Percentiles rank a stretch among this genome's conserved stretches.
phyloP scores from a whole-genome alignment of 2,113 vertebrate genomes.

The Emydocephalus ijimae region DNA sequence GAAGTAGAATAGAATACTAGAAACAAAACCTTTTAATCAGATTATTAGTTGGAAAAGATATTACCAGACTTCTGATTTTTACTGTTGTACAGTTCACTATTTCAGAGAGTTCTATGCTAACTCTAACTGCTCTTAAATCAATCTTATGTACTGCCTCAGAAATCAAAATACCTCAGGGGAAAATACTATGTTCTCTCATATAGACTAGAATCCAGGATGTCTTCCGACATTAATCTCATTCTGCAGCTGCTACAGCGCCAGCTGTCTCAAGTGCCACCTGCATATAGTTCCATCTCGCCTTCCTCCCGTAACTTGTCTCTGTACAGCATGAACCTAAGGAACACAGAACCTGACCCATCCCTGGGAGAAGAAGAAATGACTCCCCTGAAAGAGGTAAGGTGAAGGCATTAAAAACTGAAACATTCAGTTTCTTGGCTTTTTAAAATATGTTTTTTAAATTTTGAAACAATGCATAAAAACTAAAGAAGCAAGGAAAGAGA shows the following conservation, averaged over 20 bases:
- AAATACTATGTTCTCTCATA: constrained; percentile 29
- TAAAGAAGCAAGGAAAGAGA: not conserved
- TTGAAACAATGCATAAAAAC: not conserved
- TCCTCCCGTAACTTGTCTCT: constrained; percentile 69
- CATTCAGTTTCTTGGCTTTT: not conserved
- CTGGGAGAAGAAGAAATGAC: constrained; percentile 53
- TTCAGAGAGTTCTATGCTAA: not conserved
- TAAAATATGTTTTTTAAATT: not conserved
- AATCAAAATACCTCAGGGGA: not conserved
- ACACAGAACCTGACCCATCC: constrained; percentile 54
- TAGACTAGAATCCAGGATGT: constrained; percentile 92
- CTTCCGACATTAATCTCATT: constrained; percentile 87
- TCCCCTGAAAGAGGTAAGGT: constrained; percentile 70
- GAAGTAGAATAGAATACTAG: not conserved
- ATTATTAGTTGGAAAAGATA: not conserved
- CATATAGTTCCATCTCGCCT: constrained; percentile 80
- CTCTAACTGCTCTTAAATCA: not conserved
- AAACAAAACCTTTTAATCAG: not conserved
- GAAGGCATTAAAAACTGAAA: not conserved
- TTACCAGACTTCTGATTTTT: not conserved
- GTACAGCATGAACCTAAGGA: constrained; percentile 64
- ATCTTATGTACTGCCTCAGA: not conserved
- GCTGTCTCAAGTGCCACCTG: constrained; percentile 78
- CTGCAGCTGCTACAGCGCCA: constrained; percentile 92
- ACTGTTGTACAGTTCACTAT: not conserved